phyloP scores from a whole-genome alignment of 2,888 invertebrate species.

The Melolontha melolontha region DNA sequence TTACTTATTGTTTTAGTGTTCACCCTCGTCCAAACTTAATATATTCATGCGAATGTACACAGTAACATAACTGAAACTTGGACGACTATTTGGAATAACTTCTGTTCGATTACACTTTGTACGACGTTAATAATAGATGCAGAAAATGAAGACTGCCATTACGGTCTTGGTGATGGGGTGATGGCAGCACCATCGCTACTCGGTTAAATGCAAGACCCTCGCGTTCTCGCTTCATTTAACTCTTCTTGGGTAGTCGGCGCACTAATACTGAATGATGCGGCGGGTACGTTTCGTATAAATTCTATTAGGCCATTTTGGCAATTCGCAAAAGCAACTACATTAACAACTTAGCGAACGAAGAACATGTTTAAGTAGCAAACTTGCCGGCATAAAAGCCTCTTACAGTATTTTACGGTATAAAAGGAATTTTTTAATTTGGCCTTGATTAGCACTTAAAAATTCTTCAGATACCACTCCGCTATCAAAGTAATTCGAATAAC shows the following conservation, averaged over 20 bases:
- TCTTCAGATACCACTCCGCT: too few species aligned
- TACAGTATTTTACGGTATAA: conserved; percentile 1
- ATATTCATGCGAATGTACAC: conserved; percentile 16
- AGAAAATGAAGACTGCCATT: conserved; percentile 8
- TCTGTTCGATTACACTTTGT: conserved; percentile 14
- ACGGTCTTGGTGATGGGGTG: too few species aligned
- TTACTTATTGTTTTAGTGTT: conserved; percentile 3
- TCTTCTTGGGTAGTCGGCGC: conserved; percentile 4
- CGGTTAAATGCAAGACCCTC: conserved; percentile 8
- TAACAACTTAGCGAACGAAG: conserved; percentile 8
- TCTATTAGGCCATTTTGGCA: conserved; percentile 29
- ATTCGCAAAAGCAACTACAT: conserved; percentile 29
- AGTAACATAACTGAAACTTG: conserved; percentile 7
- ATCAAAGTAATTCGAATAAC: too few species aligned
- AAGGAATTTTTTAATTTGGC: conserved; percentile 32
- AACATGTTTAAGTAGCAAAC: too few species aligned
- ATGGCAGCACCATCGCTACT: too few species aligned
- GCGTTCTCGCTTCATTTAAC: conserved; percentile 31
- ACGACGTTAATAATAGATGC: conserved; percentile 11
- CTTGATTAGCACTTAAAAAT: conserved; percentile 11
- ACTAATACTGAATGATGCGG: conserved; percentile 22
- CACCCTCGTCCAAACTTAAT: conserved; percentile 1
- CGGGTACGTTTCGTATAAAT: conserved; percentile 17
- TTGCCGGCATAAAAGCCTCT: too few species aligned
- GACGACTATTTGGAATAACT: conserved; percentile 15